Evolutionary conservation across 1,140 invertebrate genomes (phyloP), one percentile per base, ranked within the genome.

Genomic region (Antheraea mylitta): DNA sequence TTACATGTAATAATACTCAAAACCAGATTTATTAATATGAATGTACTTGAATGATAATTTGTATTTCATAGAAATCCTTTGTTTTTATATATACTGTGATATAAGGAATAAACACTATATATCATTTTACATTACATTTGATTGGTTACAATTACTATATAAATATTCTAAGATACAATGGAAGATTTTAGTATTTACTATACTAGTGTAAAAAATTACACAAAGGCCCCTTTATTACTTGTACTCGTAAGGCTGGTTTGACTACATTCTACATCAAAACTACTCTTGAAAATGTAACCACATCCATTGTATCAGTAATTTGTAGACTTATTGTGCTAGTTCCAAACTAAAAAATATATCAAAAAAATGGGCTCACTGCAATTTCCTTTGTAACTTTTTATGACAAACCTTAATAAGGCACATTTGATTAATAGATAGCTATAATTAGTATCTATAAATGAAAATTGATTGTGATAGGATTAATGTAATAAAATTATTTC

Each of bases 141-240:
- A n/a, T 38, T 64, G 37, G 16, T 18, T 64, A 48, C 38, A 65
- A 64, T 37, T 42, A 64, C 37, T 38, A 38, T 64, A 42, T 65
- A 22, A 48, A 65, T 22, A 66, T 70, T 75, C 79, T 81, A 81
- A 73, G 74, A 66, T 67, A 82, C 74, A 85, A 85, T 86, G 84
- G 81, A 84, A 86, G 82, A 80, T 82, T 76, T 69, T 74, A 76
- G 66, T 75, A 74, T 61, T 13, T 30, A 22, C 11, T 61, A 30
- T 61, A 61, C 19, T 72, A 68, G 69, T 78, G 80, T 81, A 81
- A 71, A 79, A 71, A 75, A 59, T 74, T 82, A 79, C 69, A 68
- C 74, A 79, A 86, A 86, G 84, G 84, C 84, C 84, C 83, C 84
- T 75, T 77, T 85, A 83, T 83, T 81, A 82, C 82, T 80, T 79